A percentile compares a stretch with the other conserved stretches of the same genome.
phyloP scores from a whole-genome alignment of 2,113 vertebrate genomes.

The Okapia johnstoni region DNA sequence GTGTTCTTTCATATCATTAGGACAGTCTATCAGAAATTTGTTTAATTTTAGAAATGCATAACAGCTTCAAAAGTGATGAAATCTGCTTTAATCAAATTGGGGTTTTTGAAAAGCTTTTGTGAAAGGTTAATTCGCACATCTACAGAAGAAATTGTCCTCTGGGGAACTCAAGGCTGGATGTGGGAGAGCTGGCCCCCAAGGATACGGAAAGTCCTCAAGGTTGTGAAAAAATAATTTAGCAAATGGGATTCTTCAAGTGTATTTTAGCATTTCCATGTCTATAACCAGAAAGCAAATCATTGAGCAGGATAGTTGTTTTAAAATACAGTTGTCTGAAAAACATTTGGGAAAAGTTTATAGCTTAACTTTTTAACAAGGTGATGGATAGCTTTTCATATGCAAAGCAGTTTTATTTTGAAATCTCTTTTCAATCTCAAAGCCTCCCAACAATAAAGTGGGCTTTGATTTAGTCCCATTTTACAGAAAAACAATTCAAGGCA shows the following conservation, averaged over 20 bases:
- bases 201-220: neutral
- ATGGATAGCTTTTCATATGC: neutral
- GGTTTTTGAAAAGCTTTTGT: slow-evolving; percentile 26
- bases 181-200: neutral
- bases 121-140: neutral
- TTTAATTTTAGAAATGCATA: slow-evolving; percentile 30
- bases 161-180: neutral
- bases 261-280: neutral
- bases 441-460: neutral
- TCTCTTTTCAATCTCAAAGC: neutral
- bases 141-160: neutral
- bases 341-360: neutral
- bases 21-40: neutral
- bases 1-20: neutral
- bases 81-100: neutral
- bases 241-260: neutral
- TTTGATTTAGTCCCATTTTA: slow-evolving; percentile 39
- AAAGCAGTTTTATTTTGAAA: slow-evolving; percentile 10
- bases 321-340: neutral
- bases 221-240: neutral
- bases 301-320: neutral
- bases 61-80: slow-evolving; percentile 20
- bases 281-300: neutral
- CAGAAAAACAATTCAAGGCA: neutral
- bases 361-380: neutral